Evolutionary conservation across 1,140 invertebrate genomes (phyloP), one percentile per base, ranked within the genome.

Genomic region (Lepidurus arcticus): DNA sequence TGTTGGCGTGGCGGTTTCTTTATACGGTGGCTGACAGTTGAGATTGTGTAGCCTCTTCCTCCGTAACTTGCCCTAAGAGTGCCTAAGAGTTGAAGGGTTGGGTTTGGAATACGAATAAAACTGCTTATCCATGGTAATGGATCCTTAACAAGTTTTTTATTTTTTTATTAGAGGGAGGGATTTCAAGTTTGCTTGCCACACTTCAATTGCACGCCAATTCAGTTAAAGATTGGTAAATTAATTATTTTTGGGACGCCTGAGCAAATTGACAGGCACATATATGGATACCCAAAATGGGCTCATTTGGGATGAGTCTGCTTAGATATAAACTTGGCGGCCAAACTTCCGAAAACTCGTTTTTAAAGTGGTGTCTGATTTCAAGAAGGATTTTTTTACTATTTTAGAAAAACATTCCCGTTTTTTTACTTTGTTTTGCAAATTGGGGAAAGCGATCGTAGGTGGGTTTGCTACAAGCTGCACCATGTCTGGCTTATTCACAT

Each of bases 381-480:
- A 65, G 8, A 65, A 65, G 47, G 26, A 26, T 26, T 26, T 26
- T 26, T 26, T 26, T 26, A 26, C 26, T 26, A 1, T 26, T 26
- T 26, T 26, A 26, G 26, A 1, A 26, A 26, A 26, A 26, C 26
- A 26, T 26, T 26, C 26, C 26, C 26, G 26, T 26, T 26, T 26
- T 65, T 1, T 13, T 65, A 65, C 47, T 65, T 65, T 65, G 47
- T 65, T 65, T 65, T 65, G 47, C 21, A 65, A 65, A n/a, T 65
- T 65, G 47, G 8, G 13, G 47, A 6, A 13, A 13, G 21, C 21
- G 21, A 21, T 65, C 13, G 47, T 65, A 65, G 47, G 47, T 65
- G 47, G 47, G 47, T 65, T 26, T 65, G 47, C 47, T 65, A 65
- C 47, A 65, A 65, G 47, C 47, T 65, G 47, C 47, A 65, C 47